These are phyloP conservation scores for Chrysolina oricalcia DNA, from an alignment of 2,888 invertebrate genomes.

Conservation along the genomic window DNA sequence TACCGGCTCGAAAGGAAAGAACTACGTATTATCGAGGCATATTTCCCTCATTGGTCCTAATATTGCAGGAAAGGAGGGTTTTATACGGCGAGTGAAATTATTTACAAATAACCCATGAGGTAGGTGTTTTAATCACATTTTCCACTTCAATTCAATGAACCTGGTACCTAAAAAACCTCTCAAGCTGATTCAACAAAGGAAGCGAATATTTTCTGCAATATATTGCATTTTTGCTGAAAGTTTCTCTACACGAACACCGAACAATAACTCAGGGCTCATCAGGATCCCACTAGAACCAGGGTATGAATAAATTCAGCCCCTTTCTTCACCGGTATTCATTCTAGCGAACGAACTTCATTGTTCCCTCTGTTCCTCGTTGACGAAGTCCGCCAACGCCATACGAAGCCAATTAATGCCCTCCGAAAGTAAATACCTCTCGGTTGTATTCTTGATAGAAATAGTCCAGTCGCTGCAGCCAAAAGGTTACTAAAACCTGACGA, in stretches of 20 bases:
- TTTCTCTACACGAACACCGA: neutral
- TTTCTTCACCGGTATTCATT: neutral
- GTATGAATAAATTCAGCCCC: conserved; percentile 8
- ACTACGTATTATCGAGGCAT: too few species aligned
- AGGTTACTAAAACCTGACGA: too few species aligned
- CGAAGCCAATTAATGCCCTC: conserved; percentile 18
- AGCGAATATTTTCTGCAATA: neutral
- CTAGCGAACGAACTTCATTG: neutral
- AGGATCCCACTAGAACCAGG: neutral
- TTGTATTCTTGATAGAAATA: conserved; percentile 7
- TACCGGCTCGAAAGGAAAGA: too few species aligned
- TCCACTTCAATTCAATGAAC: too few species aligned
- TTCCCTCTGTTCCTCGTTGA: neutral
- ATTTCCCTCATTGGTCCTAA: too few species aligned
- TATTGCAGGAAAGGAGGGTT: too few species aligned
- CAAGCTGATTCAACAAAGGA: too few species aligned
- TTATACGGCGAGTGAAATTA: too few species aligned
- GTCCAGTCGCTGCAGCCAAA: too few species aligned
- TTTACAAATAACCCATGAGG: too few species aligned
- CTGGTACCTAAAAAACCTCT: too few species aligned
- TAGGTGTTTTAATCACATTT: too few species aligned
- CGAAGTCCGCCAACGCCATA: neutral
- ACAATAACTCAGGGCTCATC: neutral
- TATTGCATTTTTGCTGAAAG: neutral
- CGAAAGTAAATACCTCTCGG: conserved; percentile 7